Conservation (phyloP, 2,113 vertebrate genomes). For the Ginglymostoma cirratum region DNA sequence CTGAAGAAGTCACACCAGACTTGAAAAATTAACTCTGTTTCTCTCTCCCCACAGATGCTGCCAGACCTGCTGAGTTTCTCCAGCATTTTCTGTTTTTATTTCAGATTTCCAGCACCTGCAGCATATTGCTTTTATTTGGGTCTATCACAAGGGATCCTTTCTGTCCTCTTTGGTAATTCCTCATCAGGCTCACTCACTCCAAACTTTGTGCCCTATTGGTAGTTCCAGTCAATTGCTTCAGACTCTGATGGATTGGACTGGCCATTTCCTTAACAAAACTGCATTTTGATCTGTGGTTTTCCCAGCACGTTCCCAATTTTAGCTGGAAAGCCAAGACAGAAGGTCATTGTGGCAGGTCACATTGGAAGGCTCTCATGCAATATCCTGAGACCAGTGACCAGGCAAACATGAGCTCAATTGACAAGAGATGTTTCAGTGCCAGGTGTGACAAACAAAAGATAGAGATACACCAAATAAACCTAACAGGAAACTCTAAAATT, state of each 20-base stretch:
- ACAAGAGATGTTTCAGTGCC: background rate
- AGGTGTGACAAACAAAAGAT: background rate
- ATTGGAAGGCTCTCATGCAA: background rate
- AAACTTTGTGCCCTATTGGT: background rate
- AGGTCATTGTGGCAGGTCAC: background rate
- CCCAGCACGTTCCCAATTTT: background rate
- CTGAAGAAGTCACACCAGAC: too few relatives aligned
- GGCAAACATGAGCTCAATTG: background rate
- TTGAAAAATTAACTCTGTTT: too few relatives aligned
- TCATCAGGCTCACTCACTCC: background rate
- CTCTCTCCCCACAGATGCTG: too few relatives aligned
- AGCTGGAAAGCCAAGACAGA: background rate
- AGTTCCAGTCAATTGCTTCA: background rate
- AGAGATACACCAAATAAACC: background rate
- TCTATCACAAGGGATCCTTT: background rate
- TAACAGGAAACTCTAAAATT: background rate
- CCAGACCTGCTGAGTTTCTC: too few relatives aligned
- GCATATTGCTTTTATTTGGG: background rate
- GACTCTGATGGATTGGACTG: background rate
- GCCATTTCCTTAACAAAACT: background rate
- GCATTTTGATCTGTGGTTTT: background rate
- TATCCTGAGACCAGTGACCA: background rate
- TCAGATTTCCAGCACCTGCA: too few relatives aligned
- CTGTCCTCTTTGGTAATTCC: background rate
- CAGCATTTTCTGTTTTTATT: too few relatives aligned